Conservation (phyloP, 2,888 invertebrate genomes). For the Pegoplata infirma region DNA sequence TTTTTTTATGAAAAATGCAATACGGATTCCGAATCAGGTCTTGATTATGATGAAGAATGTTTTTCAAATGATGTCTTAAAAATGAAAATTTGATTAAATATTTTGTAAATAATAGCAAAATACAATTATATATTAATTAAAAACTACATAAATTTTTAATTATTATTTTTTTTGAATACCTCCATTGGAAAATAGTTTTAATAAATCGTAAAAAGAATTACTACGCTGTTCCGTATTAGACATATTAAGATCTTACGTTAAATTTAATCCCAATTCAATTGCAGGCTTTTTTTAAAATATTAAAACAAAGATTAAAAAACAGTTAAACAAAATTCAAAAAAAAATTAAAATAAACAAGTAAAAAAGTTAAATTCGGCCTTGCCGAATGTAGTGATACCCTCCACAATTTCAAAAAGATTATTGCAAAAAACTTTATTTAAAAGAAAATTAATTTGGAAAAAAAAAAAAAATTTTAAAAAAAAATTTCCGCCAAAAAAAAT, state of each 20-base stretch:
- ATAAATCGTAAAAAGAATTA: slow-evolving; percentile 58
- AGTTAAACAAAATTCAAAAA: no score
- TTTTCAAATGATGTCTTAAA: neutral
- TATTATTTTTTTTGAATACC: slow-evolving; percentile 42
- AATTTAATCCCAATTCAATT: slow-evolving; percentile 1
- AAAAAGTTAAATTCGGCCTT: no score
- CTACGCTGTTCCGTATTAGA: slow-evolving; percentile 39
- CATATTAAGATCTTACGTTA: slow-evolving; percentile 33
- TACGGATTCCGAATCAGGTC: no score
- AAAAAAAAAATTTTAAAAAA: no score
- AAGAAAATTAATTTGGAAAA: no score
- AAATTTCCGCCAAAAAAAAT: no score
- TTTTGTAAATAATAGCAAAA: slow-evolving; percentile 8
- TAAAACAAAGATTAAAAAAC: no score
- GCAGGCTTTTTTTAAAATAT: neutral
- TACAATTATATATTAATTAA: neutral
- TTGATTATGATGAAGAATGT: neutral
- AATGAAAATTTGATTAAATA: slow-evolving; percentile 20
- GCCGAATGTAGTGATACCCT: no score
- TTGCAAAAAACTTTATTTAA: no score
- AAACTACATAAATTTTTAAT: neutral
- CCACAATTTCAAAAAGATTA: no score
- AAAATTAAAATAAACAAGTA: no score
- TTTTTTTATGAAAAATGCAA: no score
- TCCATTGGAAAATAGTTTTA: slow-evolving; percentile 57